A percentile compares a stretch with the other conserved stretches of the same genome.
phyloP scores from a whole-genome alignment of 1,140 invertebrate genomes.

The Bombyx mandarina region DNA sequence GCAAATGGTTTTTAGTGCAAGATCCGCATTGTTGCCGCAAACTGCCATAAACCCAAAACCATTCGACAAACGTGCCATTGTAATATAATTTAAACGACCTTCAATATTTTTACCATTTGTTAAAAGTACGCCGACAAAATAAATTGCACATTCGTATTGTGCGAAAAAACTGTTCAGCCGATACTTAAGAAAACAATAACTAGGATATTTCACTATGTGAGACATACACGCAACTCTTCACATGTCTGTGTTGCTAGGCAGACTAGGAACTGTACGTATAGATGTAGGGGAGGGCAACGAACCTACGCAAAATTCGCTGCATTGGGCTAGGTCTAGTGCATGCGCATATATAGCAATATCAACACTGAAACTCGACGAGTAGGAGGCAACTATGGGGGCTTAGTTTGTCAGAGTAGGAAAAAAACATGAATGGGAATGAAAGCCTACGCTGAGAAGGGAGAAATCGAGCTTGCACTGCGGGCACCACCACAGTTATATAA shows the following conservation, averaged over 20 bases:
- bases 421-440: constrained; percentile 67
- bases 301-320: constrained; percentile 72
- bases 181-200: no score
- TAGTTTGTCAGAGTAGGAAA: constrained; percentile 53
- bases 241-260: no score
- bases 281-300: constrained; percentile 65
- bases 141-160: constrained; percentile 25
- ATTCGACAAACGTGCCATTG: constrained; percentile 19
- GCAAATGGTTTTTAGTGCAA: constrained; percentile 48
- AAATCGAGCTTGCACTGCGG: constrained; percentile 65
- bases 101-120: constrained; percentile 10
- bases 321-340: constrained; percentile 70
- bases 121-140: constrained; percentile 19
- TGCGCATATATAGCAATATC: constrained; percentile 57
- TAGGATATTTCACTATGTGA: no score
- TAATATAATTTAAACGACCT: constrained; percentile 8
- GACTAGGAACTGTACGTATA: constrained; percentile 11
- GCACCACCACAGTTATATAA: constrained; percentile 52
- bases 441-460: constrained; percentile 67
- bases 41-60: constrained; percentile 31
- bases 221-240: no score
- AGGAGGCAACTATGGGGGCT: constrained; percentile 43
- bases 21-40: constrained; percentile 20
- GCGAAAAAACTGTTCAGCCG: no score
- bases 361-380: constrained; percentile 56